Conservation (phyloP, 2,888 invertebrate species). For the Caradrina clavipalpis region DNA sequence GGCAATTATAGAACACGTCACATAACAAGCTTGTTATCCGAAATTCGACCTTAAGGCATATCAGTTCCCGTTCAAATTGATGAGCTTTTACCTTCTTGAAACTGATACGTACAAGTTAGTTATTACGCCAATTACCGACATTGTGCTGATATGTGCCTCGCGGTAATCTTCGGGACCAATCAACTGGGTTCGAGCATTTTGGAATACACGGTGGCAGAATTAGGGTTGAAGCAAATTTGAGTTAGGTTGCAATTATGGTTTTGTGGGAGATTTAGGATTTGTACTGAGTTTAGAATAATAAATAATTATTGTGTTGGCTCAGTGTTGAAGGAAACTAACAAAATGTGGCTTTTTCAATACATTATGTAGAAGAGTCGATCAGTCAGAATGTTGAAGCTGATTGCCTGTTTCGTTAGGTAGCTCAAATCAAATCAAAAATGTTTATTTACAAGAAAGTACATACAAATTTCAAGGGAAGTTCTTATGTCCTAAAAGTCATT, state of each 20-base stretch:
- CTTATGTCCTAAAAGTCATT: too few species aligned
- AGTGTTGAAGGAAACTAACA: too few species aligned
- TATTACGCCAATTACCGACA: slow-evolving; percentile 59
- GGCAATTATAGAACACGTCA: slow-evolving; percentile 12
- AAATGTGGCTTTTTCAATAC: too few species aligned
- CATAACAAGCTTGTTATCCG: not conserved
- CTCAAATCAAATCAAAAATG: too few species aligned
- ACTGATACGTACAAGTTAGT: slow-evolving; percentile 36
- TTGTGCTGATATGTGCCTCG: slow-evolving; percentile 42
- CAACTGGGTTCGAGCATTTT: slow-evolving; percentile 33
- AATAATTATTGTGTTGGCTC: too few species aligned
- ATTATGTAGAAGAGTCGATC: too few species aligned
- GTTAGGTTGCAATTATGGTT: slow-evolving; percentile 8
- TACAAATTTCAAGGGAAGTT: too few species aligned
- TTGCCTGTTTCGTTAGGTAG: too few species aligned
- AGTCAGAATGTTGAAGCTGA: too few species aligned
- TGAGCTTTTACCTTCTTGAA: slow-evolving; percentile 11
- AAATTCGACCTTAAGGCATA: slow-evolving; percentile 23
- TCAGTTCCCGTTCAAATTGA: slow-evolving; percentile 17
- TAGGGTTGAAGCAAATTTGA: slow-evolving; percentile 5
- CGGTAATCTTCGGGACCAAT: slow-evolving; percentile 46
- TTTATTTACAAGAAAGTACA: too few species aligned
- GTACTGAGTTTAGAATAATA: not conserved
- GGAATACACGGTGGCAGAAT: slow-evolving; percentile 13
- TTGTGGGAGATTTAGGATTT: not conserved